Base-by-base conservation (phyloP, 2,888 invertebrate genomes). In the Drosophila affinis region DNA sequence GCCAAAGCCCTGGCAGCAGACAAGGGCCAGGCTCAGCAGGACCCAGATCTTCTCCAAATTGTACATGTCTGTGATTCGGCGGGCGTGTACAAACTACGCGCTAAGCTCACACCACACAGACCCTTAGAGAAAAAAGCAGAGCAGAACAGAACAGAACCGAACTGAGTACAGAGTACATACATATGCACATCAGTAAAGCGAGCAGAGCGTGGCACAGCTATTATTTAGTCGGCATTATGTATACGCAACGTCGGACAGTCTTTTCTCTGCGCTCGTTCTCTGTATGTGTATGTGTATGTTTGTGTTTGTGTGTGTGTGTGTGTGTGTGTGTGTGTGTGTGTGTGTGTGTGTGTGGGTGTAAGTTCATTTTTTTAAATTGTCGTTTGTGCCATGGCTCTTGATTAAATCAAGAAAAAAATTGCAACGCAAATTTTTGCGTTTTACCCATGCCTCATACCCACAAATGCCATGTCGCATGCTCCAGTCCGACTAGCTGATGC, bases 321-420 rank as follows among this genome's bases (percentile, higher is more conserved):
- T 44, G 24, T 44, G 29, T 10, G 32, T 57, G 2, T 18, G 1
- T 18, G 10, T 52, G 0, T 39, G 18, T 21, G 9, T 56, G 47
- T 57, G 32, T 54, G 24, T 57, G 46, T 54, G 47, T 44, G 51
- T 39, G 49, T 32, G 46, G 54, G 17, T 63, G 61, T 56, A 51
- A 65, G 48, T 75, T 48, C 67, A 62, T 69, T 62, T 56, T 45
- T 57, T 60, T 83, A 60, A 83, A 83, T 83, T 83, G 82, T 58
- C 73, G 72, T 72, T 72, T 72, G 71, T 63, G 59, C 73, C 69
- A 62, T 53, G 80, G 64, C 81, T 82, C 84, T 84, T 86, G 83
- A 84, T 84, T 86, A 86, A 84, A 86, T 86, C 79, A 84, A 76
- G 79, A 79, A 83, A 73, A 72, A 65, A 68, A 80, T 82, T 80